Evolutionary conservation across 2,797 vertebrate genomes (phyloP), one percentile per base, ranked within the genome.

Genomic region (Centroberyx gerrardi): DNA sequence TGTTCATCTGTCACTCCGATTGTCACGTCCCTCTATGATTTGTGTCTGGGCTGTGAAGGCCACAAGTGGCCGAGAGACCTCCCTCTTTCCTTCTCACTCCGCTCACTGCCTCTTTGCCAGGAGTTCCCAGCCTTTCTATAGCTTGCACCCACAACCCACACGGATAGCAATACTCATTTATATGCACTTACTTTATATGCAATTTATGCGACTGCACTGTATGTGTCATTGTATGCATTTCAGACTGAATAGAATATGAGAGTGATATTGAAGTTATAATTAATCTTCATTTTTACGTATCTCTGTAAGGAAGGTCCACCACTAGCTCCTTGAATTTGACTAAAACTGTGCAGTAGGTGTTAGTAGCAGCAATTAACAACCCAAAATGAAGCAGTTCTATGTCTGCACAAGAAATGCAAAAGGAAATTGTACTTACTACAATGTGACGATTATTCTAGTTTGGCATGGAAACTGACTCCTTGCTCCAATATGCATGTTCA

Each of bases 1-100:
- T 96, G 94, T 95, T 95, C 94, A 93, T 94, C 91, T 95, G 93
- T 94, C 95, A 95, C 94, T 95, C 92, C 78, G 89, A 94, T 93
- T 91, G 93, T 88, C 91, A 92, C 88, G 83, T 92, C 90, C 83
- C 90, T 90, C 90, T 94, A 93, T 95, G 93, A 95, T 94, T 94
- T 93, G 92, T 90, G 91, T 88, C 83, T 73, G 76, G 53, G 83
- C 88, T 92, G 85, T 87, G 93, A 94, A 94, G 92, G 93, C 94
- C 93, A 94, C 92, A 95, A 95, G 93, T 95, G 93, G 89, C 87
- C 84, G 84, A 92, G 91, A 90, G 93, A 92, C 85, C 89, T 91
- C 88, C 80, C 76, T 85, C 86, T 87, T 79, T 74, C 65, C 67
- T 71, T 80, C 82, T 80, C 68, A 63, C 64, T 87, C 31, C 17